Evolutionary conservation across 2,113 vertebrate species (phyloP).

Genomic region (Chloebia gouldiae): DNA sequence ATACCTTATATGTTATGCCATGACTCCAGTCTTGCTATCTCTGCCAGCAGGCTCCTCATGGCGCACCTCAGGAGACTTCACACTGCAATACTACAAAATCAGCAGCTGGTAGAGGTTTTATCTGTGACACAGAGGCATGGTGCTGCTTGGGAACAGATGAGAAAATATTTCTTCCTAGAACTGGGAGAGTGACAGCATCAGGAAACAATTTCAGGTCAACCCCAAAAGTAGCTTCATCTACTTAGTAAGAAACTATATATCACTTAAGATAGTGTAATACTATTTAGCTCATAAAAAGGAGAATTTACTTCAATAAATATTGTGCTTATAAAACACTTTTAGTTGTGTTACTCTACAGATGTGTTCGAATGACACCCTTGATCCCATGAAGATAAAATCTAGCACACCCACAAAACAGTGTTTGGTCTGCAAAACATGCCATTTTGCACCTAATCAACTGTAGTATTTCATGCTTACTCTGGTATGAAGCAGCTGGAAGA

Average conservation of each 20-base stretch:
- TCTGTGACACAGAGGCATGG: background rate
- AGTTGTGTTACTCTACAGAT: background rate
- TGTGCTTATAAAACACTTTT: background rate
- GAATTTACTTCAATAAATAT: background rate
- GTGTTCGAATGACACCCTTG: background rate
- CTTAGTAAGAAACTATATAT: background rate
- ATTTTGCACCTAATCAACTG: background rate
- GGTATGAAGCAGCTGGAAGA: background rate
- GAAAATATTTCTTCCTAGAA: background rate
- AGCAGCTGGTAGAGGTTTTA: background rate
- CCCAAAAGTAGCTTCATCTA: background rate
- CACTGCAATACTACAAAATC: background rate
- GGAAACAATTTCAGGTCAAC: background rate
- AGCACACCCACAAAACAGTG: background rate
- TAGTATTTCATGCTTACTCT: background rate
- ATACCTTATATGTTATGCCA: background rate
- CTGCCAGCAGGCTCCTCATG: background rate
- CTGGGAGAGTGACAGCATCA: background rate
- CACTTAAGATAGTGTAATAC: background rate
- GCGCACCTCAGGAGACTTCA: background rate
- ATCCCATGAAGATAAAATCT: background rate
- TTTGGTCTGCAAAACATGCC: background rate
- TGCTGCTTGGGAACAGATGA: background rate
- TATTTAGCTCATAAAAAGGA: background rate
- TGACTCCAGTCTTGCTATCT: background rate